Evolutionary conservation across 2,797 vertebrate genomes (phyloP), one percentile per base, ranked within the genome.

Genomic region (Pipistrellus kuhlii): DNA sequence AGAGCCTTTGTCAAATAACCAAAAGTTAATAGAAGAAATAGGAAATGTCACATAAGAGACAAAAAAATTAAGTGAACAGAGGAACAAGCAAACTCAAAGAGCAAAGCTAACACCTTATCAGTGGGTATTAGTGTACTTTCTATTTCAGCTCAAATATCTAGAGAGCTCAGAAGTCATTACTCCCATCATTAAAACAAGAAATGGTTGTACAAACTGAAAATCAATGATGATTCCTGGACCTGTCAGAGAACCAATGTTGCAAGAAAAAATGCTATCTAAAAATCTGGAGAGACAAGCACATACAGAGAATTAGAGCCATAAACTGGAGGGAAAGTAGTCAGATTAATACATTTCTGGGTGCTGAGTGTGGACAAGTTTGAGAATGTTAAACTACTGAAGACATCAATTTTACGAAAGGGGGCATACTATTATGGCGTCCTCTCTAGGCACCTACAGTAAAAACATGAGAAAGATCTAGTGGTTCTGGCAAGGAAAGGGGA

Each of bases 161-260:
- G 93, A 86, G 15, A 62, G 11, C 25, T 73, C 57, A 73, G 17
- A 87, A 41, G 6, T 64, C 15, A 78, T 85, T 11, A 27, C 0
- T 73, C 6, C 30, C n/a, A 27, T 68, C 9, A 10, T 51, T 75
- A 51, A 13, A 85, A 64, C 18, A 88, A 85, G 30, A 93, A 80
- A 44, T 53, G 13, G 4, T 44, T 76, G 5, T 51, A 57, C 6
- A 64, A 91, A 91, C 17, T 89, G 14, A 91, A 95, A 76, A 41
- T 11, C 6, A 71, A 3, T 89, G 48, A 2, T 55, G 0, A 57
- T 66, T 62, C 23, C 85, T 85, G 51, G 2, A 66, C 5, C 8
- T 62, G 18, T 64, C 4, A 35, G 35, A 76, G 32, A 91, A 41
- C 18, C 73, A 9, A n/a, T 51, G 46, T 77, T 87, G 1, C 57